Conservation (phyloP, 2,888 invertebrate genomes). For the Steinernema carpocapsae region DNA sequence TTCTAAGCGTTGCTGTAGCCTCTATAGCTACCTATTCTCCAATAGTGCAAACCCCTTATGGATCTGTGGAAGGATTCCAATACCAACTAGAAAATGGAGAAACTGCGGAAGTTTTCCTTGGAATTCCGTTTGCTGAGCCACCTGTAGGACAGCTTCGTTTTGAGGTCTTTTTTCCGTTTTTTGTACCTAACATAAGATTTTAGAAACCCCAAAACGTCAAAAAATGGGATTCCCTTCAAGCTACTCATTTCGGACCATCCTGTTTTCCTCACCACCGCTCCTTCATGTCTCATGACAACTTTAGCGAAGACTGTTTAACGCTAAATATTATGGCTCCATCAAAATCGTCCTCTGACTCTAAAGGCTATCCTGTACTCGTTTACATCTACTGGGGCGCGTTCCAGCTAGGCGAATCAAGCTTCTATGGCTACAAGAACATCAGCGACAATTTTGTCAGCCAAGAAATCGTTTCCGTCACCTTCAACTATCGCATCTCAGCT, state of each 20-base stretch:
- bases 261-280: too few species aligned
- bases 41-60: conserved; percentile 49
- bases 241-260: too few species aligned
- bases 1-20: too few species aligned
- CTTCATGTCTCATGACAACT: conserved; percentile 48
- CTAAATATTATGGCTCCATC: conserved; percentile 85
- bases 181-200: conserved; percentile 27
- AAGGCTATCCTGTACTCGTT: conserved; percentile 83
- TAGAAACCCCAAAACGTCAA: conserved; percentile 54
- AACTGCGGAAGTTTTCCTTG: conserved; percentile 43
- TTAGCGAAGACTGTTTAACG: conserved; percentile 85
- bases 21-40: too few species aligned
- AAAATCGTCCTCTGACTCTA: conserved; percentile 14
- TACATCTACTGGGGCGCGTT: conserved; percentile 95
- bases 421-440: conserved; percentile 53
- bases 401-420: conserved; percentile 75
- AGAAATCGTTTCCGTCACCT: conserved; percentile 86
- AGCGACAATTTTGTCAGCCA: conserved; percentile 72
- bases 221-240: conserved; percentile 51
- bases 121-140: conserved; percentile 56
- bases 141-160: conserved; percentile 55
- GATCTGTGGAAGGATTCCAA: conserved; percentile 52
- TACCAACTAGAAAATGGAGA: conserved; percentile 26
- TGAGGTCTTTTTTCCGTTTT: conserved; percentile 42
- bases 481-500: conserved; percentile 90